phyloP scores from a whole-genome alignment of 2,888 invertebrate genomes.

The Nowickia ferox region DNA sequence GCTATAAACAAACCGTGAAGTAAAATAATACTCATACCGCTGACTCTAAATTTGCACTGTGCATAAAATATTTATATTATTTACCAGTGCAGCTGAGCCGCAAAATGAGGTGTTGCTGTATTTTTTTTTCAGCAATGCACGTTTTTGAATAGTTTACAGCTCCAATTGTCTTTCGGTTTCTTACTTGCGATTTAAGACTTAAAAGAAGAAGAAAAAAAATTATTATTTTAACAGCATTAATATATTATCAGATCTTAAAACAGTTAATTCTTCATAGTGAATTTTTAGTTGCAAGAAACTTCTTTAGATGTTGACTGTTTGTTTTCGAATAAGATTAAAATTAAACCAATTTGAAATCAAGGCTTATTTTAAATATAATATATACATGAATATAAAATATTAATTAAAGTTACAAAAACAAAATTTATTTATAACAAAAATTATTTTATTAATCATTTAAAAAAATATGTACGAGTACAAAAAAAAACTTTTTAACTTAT shows the following conservation, averaged over 20 bases:
- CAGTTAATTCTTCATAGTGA: conserved; percentile 7
- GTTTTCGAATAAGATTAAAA: no score
- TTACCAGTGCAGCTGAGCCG: background rate
- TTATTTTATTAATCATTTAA: no score
- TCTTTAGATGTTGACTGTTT: no score
- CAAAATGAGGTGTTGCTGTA: background rate
- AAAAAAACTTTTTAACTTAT: no score
- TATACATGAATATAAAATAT: no score
- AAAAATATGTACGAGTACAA: no score
- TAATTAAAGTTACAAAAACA: no score
- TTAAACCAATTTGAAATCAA: no score
- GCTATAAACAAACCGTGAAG: background rate
- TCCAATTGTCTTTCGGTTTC: background rate
- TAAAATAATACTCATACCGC: background rate
- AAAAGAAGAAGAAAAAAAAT: conserved; percentile 4
- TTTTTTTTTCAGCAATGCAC: background rate
- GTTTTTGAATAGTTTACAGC: background rate
- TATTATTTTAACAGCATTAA: background rate
- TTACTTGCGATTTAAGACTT: background rate
- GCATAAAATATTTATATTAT: background rate
- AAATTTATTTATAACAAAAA: no score
- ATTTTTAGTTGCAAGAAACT: no score
- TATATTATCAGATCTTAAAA: background rate
- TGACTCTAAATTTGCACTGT: background rate
- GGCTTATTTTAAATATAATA: no score